These are phyloP conservation scores for Pinctada fucata DNA, from an alignment of 2,888 invertebrate species.

Conservation along the genomic window DNA sequence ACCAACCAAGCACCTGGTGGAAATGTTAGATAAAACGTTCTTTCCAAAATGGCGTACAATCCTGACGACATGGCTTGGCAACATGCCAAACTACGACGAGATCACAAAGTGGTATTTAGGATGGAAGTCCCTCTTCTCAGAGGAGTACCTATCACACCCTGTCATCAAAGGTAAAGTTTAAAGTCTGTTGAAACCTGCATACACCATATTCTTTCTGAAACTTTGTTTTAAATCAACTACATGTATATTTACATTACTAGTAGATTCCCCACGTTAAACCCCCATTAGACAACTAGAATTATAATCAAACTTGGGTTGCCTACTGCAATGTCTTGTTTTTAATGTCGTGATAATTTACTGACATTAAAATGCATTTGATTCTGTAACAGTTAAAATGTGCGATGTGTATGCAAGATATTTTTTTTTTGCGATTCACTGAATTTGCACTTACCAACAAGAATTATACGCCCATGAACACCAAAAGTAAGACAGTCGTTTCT, in stretches of 20 bases:
- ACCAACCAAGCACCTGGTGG: conserved; percentile 86
- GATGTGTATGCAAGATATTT: too few species aligned
- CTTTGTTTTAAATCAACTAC: neutral
- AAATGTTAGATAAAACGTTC: conserved; percentile 90
- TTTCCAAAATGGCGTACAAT: conserved; percentile 85
- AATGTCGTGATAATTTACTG: too few species aligned
- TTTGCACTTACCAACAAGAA: too few species aligned
- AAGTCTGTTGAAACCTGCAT: too few species aligned
- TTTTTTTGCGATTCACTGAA: too few species aligned
- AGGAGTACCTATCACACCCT: conserved; percentile 79
- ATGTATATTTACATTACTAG: neutral
- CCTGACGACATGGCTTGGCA: conserved; percentile 89
- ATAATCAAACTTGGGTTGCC: neutral
- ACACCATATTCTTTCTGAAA: too few species aligned
- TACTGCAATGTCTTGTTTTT: neutral
- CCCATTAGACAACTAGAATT: too few species aligned
- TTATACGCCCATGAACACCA: too few species aligned
- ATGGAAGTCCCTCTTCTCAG: conserved; percentile 81
- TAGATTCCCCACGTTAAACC: too few species aligned
- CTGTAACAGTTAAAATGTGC: too few species aligned
- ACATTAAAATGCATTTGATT: too few species aligned
- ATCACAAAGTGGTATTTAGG: conserved; percentile 90
- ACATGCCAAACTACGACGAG: conserved; percentile 92
- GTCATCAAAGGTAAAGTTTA: conserved; percentile 79
- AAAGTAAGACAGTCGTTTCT: too few species aligned